Percentiles rank a stretch among this genome's conserved stretches.
Conservation (phyloP, 1,140 invertebrate species). For the Formica exsecta region DNA sequence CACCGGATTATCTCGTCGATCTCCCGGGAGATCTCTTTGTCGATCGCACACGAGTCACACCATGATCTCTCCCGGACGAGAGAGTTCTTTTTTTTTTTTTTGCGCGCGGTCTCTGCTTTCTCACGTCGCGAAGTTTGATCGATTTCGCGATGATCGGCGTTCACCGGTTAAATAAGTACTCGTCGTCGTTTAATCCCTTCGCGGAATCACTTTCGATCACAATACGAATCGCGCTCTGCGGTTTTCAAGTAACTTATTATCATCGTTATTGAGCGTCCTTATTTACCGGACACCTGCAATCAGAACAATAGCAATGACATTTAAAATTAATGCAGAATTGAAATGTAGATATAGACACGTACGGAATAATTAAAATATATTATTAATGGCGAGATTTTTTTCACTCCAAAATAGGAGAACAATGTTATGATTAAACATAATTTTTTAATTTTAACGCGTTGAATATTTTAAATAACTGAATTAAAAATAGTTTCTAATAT, state of each 20-base stretch:
- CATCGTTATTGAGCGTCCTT: slow-evolving; percentile 35
- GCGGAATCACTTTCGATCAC: slow-evolving; percentile 30
- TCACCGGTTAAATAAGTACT: background rate
- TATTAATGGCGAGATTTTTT: too few species aligned
- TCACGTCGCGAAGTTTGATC: slow-evolving; percentile 35
- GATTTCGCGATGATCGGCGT: slow-evolving; percentile 34
- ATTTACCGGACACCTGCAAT: slow-evolving; percentile 38
- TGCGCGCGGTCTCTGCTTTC: slow-evolving; percentile 9
- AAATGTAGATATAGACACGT: background rate
- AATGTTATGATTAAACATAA: background rate
- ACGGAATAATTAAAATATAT: background rate
- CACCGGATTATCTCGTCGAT: slow-evolving; percentile 61
- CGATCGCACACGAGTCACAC: slow-evolving; percentile 60
- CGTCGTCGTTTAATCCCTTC: slow-evolving; percentile 30
- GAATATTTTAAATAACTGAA: background rate
- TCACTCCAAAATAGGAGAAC: background rate
- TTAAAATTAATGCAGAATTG: background rate
- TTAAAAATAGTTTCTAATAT: background rate
- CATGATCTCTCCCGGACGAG: slow-evolving; percentile 54
- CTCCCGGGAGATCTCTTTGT: slow-evolving; percentile 52
- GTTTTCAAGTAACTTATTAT: slow-evolving; percentile 30
- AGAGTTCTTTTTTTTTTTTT: slow-evolving; percentile 24
- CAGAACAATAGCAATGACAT: background rate
- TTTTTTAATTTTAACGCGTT: background rate
- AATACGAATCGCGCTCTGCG: background rate